A percentile compares a stretch with the other conserved stretches of the same genome.
phyloP scores from a whole-genome alignment of 2,797 vertebrate genomes.

The Lerista edwardsae region DNA sequence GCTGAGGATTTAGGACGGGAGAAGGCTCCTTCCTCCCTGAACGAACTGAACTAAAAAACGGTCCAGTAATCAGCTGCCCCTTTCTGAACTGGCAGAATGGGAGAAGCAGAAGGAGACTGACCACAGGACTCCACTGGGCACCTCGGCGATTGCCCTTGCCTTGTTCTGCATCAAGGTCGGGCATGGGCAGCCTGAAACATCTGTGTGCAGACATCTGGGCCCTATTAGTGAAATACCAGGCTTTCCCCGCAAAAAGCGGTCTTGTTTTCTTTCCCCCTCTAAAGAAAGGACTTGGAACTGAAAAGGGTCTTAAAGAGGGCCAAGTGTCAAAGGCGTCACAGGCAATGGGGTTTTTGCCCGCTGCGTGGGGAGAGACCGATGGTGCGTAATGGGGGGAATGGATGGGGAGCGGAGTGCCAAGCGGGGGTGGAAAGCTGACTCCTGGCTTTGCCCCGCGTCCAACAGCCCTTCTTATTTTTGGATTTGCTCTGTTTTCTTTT shows the following conservation, averaged over 20 bases:
- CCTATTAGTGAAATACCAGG: conserved; percentile 71
- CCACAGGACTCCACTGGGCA: neutral
- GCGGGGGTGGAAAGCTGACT: conserved; percentile 62
- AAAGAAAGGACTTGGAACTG: conserved; percentile 63
- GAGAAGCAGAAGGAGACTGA: neutral
- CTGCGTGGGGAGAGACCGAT: conserved; percentile 35
- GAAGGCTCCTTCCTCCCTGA: neutral
- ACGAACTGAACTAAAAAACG: neutral
- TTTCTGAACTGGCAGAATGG: neutral
- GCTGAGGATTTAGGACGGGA: neutral
- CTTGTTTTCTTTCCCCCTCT: conserved; percentile 47
- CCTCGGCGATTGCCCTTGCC: conserved; percentile 21
- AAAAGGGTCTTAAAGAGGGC: conserved; percentile 59
- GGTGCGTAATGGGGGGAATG: conserved; percentile 40
- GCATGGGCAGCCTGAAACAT: conserved; percentile 22
- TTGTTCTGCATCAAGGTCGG: neutral
- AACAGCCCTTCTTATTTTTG: conserved; percentile 42
- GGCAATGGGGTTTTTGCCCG: conserved; percentile 31
- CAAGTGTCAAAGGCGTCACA: conserved; percentile 34
- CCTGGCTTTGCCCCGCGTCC: conserved; percentile 48
- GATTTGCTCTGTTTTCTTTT: conserved; percentile 37
- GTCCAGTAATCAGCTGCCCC: no score
- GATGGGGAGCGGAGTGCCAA: conserved; percentile 45
- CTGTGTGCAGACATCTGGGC: conserved; percentile 67
- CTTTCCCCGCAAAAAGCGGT: conserved; percentile 56